phyloP scores from a whole-genome alignment of 2,113 vertebrate species.

The Zosterops japonicus region DNA sequence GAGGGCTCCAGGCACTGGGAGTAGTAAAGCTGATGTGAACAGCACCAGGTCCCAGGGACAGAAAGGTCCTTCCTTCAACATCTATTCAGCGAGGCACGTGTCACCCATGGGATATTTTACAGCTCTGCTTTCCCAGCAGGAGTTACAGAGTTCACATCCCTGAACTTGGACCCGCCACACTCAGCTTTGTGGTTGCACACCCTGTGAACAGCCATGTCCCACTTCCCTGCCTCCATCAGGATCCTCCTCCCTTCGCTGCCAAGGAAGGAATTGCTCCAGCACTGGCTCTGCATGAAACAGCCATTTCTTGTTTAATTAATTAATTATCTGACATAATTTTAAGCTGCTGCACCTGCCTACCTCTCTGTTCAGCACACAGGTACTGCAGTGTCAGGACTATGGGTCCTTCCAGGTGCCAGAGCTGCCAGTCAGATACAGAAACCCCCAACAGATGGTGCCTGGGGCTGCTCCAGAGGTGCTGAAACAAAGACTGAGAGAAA shows the following conservation, averaged over 20 bases:
- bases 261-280: neutral
- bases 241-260: neutral
- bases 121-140: neutral
- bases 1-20: neutral
- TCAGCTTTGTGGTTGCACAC: neutral
- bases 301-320: neutral
- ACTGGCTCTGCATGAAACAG: neutral
- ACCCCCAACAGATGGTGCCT: fast-evolving
- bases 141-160: neutral
- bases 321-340: neutral
- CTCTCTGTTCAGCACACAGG: neutral
- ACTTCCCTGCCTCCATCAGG: fast-evolving
- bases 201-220: neutral
- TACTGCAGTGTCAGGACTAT: neutral
- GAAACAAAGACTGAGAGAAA: neutral
- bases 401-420: neutral
- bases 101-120: neutral
- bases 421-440: neutral
- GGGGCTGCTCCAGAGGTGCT: neutral
- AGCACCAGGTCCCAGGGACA: neutral
- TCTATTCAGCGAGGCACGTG: neutral
- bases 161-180: neutral
- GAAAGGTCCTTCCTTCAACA: neutral
- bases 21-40: neutral
- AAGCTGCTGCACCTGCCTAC: neutral